Evolutionary conservation across 2,797 vertebrate genomes (phyloP), one percentile per base, ranked within the genome.

Genomic region (Gadopsis marmoratus): DNA sequence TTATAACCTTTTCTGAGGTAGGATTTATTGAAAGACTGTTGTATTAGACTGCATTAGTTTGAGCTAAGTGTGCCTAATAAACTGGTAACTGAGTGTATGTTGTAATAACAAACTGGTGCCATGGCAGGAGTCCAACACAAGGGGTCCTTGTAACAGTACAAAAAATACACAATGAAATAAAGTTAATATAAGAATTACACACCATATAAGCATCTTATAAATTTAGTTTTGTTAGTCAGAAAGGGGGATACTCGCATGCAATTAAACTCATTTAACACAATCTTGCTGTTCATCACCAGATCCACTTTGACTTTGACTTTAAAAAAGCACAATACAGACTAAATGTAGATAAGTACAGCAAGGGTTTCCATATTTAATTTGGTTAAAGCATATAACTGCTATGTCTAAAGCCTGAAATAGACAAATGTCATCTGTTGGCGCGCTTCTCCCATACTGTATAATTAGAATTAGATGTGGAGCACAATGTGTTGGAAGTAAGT

Each of bases 111-210:
- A 45, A 26, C 58, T 8, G 33, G n/a, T 7, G 87, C 78, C 64
- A 76, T 90, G 60, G 56, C 82, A 82, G 9, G 21, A 71, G 23
- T 78, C 45, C 3, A 75, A 83, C 89, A 87, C 89, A 81, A 80
- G 89, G 81, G 88, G 88, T 83, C 88, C 67, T 70, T 84, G 41
- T 80, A 84, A 56, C 78, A 75, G 76, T 61, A 54, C 63, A n/a
- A 16, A 70, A 37, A 17, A 71, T 21, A 23, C 19, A 23, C 37
- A 55, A 9, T 33, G 43, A 68, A 16, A 60, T 45, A 29, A 63
- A 69, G 23, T 26, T 63, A 7, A 61, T 74, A 66, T 39, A 11
- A 58, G 26, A 61, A 0, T 54, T 17, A 59, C 58, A 62, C 51
- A 29, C 31, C 16, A 14, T 47, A 13, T 33, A 54, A 59, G 21